Percentiles rank a stretch among this genome's conserved stretches.
phyloP scores from a whole-genome alignment of 2,113 vertebrate genomes.

The Paratilapia polleni region DNA sequence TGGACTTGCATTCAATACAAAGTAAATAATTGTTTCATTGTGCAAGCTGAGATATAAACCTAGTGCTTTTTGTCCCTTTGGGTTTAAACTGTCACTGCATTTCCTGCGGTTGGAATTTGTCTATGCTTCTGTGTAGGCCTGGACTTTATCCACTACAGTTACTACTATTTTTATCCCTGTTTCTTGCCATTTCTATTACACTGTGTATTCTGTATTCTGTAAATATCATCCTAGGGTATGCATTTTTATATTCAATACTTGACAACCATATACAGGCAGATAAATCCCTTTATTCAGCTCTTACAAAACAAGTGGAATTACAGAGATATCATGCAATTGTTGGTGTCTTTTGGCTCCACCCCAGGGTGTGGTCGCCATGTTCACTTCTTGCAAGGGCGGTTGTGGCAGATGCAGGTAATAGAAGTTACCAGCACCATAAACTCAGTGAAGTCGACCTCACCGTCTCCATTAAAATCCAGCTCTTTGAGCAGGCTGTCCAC shows the following conservation, averaged over 20 bases:
- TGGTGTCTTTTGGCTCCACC: not conserved
- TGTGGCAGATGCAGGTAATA: constrained; percentile 73
- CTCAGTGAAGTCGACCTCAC: constrained; percentile 82
- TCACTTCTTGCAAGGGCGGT: constrained; percentile 19
- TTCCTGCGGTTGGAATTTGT: not conserved
- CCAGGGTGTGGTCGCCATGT: not conserved
- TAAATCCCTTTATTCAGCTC: constrained; percentile 28
- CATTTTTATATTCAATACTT: not conserved
- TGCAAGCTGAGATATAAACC: not conserved
- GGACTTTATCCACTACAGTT: not conserved
- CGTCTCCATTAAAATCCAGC: constrained; percentile 77
- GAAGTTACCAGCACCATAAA: constrained; percentile 75
- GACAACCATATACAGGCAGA: not conserved
- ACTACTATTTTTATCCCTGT: not conserved
- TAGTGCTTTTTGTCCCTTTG: not conserved
- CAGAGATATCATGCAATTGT: not conserved
- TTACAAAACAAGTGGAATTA: not conserved
- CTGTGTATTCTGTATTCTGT: not conserved
- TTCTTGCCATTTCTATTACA: not conserved
- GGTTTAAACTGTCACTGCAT: not conserved
- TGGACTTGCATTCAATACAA: not conserved
- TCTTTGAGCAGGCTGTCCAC: constrained; percentile 73
- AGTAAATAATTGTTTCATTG: not conserved
- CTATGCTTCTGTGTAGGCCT: not conserved
- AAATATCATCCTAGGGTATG: not conserved